Conservation (phyloP, 2,113 vertebrate species). For the Aptenodytes patagonicus region DNA sequence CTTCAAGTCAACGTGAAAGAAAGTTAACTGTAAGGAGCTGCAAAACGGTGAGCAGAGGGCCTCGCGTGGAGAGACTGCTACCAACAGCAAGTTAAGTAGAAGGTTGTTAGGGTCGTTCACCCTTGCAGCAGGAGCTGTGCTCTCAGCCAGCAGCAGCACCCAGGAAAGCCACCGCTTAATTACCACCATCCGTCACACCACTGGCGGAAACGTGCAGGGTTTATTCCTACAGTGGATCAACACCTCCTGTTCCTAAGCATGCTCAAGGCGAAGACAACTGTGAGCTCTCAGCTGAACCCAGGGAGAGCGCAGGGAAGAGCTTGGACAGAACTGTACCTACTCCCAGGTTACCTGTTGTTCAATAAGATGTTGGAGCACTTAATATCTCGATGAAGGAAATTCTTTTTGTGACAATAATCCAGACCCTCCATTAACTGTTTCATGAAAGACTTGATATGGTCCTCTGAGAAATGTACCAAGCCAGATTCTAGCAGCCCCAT, state of each 20-base stretch:
- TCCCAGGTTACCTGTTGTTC: constrained; percentile 88
- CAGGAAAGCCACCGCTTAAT: background rate
- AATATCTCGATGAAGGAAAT: constrained; percentile 96
- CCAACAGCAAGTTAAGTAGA: too few relatives aligned
- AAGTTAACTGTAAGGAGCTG: background rate
- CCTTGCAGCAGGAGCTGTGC: background rate
- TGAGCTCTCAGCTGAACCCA: background rate
- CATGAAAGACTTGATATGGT: constrained; percentile 98
- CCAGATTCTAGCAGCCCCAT: constrained; percentile 99
- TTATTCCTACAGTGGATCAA: background rate
- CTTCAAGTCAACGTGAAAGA: background rate
- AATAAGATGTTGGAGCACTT: constrained; percentile 98
- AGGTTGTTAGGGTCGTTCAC: background rate
- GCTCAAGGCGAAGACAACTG: background rate
- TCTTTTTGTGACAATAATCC: constrained; percentile 99
- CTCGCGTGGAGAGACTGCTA: background rate
- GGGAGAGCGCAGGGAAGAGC: background rate
- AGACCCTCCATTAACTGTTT: constrained; percentile 97
- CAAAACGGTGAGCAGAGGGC: background rate
- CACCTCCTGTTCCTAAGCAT: background rate
- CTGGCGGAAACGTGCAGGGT: fast-evolving
- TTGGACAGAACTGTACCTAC: background rate
- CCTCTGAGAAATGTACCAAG: constrained; percentile 95
- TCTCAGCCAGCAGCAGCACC: background rate
- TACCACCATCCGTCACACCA: background rate